Conservation (phyloP, 2,797 vertebrate genomes). For the Sebastes diploproa region DNA sequence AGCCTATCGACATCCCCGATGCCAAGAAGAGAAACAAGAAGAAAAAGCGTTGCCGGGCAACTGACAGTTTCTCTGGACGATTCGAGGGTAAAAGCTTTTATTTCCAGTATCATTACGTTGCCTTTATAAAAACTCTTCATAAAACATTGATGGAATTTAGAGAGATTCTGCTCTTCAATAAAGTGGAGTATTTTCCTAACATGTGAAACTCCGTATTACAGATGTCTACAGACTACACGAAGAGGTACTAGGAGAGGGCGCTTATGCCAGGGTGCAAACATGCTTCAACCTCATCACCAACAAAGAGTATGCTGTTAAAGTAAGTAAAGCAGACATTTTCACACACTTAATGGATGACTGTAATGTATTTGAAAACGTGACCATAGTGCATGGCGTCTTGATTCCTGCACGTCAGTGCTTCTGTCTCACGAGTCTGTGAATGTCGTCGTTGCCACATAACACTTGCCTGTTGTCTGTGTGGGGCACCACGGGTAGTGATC, state of each 20-base stretch:
- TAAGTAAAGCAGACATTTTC: constrained; percentile 51
- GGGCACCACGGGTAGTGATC: neutral
- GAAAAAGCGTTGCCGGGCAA: constrained; percentile 96
- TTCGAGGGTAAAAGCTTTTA: constrained; percentile 88
- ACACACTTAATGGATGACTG: neutral
- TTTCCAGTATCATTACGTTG: neutral
- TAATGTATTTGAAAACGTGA: neutral
- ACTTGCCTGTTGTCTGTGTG: constrained; percentile 5
- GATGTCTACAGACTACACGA: constrained; percentile 97
- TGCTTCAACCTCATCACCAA: constrained; percentile 97
- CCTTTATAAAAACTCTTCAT: neutral
- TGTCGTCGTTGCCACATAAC: neutral
- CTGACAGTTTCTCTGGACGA: constrained; percentile 95
- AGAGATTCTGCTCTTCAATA: neutral
- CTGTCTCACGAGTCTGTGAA: constrained; percentile 13
- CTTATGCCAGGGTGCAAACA: constrained; percentile 94
- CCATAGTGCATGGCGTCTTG: neutral
- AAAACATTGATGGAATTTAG: neutral
- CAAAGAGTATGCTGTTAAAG: constrained; percentile 98
- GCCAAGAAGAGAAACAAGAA: constrained; percentile 98
- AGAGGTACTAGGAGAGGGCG: constrained; percentile 94
- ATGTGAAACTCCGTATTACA: constrained; percentile 50
- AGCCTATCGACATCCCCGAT: constrained; percentile 96
- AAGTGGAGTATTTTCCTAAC: neutral
- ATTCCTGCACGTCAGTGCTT: neutral